Evolutionary conservation across 2,797 vertebrate genomes (phyloP).

Genomic region (Sylvilagus floridanus): DNA sequence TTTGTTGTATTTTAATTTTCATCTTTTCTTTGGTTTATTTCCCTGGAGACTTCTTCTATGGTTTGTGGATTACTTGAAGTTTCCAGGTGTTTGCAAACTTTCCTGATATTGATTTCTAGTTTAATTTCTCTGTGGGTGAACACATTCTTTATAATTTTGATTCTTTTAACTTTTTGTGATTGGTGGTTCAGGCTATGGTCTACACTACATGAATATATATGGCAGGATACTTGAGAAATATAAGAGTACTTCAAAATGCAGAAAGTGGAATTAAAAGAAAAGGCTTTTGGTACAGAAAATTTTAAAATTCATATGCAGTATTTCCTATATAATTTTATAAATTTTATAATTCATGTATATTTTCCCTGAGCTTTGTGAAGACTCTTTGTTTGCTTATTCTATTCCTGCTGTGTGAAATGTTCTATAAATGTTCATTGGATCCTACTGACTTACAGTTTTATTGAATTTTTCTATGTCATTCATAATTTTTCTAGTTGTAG

Average conservation of each 20-base stretch:
- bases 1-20: not conserved
- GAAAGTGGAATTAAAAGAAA: too few species aligned
- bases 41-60: not conserved
- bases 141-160: not conserved
- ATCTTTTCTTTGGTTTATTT: not conserved
- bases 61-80: not conserved
- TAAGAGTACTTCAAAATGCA: too few species aligned
- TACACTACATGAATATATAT: not conserved
- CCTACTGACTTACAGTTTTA: not conserved
- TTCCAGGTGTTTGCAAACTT: not conserved
- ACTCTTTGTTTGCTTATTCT: too few species aligned
- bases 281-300: too few species aligned
- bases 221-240: not conserved
- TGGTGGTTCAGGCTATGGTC: not conserved
- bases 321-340: too few species aligned
- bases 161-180: conserved; percentile 1
- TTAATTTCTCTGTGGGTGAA: not conserved
- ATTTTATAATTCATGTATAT: too few species aligned
- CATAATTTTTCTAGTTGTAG: not conserved
- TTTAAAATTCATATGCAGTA: too few species aligned
- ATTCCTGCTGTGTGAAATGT: not conserved
- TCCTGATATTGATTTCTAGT: conserved; percentile 6
- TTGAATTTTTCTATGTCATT: not conserved
- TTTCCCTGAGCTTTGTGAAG: not conserved
- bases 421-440: not conserved